Percentiles rank a stretch among this genome's conserved stretches.
Evolutionary conservation across 2,797 vertebrate genomes (phyloP).

Genomic region (Anabacerthia variegaticeps): DNA sequence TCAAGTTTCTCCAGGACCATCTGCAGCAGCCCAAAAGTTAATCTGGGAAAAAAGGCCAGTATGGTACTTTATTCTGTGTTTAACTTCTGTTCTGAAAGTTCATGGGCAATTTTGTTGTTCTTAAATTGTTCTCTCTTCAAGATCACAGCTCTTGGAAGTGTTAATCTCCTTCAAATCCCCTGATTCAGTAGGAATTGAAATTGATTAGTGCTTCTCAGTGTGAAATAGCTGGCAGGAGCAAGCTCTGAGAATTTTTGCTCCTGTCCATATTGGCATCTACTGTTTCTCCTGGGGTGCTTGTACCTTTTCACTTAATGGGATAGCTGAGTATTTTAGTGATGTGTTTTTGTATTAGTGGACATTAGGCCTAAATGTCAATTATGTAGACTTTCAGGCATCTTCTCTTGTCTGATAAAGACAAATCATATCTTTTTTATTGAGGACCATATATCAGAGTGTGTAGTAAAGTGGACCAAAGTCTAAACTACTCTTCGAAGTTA

Average conservation of each 20-base stretch:
- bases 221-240: not conserved
- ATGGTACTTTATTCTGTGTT: not conserved
- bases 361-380: not conserved
- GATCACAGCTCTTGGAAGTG: not conserved
- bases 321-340: not conserved
- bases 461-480: not conserved
- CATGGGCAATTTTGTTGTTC: not conserved
- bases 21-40: not conserved
- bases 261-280: not conserved
- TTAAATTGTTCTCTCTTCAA: conserved; percentile 4
- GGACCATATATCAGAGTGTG: not conserved
- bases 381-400: not conserved
- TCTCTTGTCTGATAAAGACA: not conserved
- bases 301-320: not conserved
- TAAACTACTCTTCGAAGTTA: not conserved
- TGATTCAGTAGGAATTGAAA: conserved; percentile 6
- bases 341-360: not conserved
- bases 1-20: not conserved
- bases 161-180: conserved; percentile 10
- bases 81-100: conserved; percentile 12
- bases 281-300: not conserved
- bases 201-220: not conserved
- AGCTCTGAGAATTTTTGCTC: not conserved
- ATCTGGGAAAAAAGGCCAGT: not conserved
- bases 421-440: not conserved